Conservation (phyloP, 2,797 vertebrate genomes). For the Hypotaenidia philippensis region DNA sequence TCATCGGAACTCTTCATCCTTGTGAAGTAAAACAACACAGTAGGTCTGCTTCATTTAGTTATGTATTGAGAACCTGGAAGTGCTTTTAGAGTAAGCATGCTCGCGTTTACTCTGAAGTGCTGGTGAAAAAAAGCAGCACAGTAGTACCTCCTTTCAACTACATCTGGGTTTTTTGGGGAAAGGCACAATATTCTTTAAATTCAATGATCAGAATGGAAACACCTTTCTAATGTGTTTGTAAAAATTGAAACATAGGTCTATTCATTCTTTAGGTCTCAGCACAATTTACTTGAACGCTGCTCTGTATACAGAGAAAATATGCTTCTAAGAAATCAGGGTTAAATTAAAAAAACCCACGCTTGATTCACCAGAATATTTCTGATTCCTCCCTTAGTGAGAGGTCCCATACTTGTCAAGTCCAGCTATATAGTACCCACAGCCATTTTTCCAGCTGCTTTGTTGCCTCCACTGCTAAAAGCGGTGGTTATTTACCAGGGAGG, state of each 20-base stretch:
- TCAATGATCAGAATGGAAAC: not conserved
- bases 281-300: not conserved
- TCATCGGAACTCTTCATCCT: not conserved
- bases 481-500: constrained; percentile 10
- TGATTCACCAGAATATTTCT: not conserved
- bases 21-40: not conserved
- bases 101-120: not conserved
- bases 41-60: not conserved
- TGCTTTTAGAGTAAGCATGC: not conserved
- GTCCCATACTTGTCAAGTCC: not conserved
- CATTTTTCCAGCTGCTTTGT: not conserved
- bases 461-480: not conserved
- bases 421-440: not conserved
- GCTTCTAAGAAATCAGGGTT: not conserved
- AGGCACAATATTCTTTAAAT: not conserved
- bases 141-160: not conserved
- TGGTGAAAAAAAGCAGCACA: not conserved
- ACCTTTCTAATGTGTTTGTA: not conserved
- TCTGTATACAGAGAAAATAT: not conserved
- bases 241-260: not conserved
- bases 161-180: fast-evolving
- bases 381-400: not conserved
- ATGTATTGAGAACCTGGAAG: not conserved
- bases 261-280: not conserved
- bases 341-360: not conserved